Conservation (phyloP, 2,888 invertebrate genomes). For the Calliphora vomitoria region DNA sequence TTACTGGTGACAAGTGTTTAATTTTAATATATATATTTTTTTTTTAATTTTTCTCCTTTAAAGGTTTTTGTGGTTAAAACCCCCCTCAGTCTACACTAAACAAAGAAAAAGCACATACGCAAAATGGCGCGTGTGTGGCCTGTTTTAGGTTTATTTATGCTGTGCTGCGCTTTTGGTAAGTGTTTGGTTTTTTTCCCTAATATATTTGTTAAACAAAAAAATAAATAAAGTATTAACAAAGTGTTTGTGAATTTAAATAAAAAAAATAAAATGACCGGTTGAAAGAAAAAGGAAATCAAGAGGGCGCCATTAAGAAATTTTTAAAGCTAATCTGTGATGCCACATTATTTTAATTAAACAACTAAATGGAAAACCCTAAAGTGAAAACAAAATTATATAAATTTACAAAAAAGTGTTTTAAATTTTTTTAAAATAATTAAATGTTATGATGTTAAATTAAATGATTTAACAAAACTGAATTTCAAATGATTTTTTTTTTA, state of each 20-base stretch:
- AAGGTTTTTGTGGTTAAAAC: slow-evolving; percentile 61
- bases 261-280: slow-evolving; percentile 36
- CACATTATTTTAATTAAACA: slow-evolving; percentile 5
- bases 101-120: slow-evolving; percentile 80
- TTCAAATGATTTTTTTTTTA: slow-evolving; percentile 37
- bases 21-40: slow-evolving; percentile 71
- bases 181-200: slow-evolving; percentile 76
- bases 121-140: slow-evolving; percentile 84
- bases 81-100: slow-evolving; percentile 73
- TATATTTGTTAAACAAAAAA: background rate
- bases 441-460: no score
- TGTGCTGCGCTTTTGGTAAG: slow-evolving; percentile 83
- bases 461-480: background rate
- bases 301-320: slow-evolving; percentile 17
- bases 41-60: slow-evolving; percentile 72
- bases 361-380: background rate
- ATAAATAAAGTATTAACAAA: slow-evolving; percentile 39
- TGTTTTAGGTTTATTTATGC: slow-evolving; percentile 82
- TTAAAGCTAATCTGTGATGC: slow-evolving; percentile 45
- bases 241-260: slow-evolving; percentile 23
- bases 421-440: background rate
- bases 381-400: background rate
- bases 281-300: slow-evolving; percentile 27
- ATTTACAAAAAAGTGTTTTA: slow-evolving; percentile 4
- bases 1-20: slow-evolving; percentile 69